Percentiles rank a stretch among this genome's conserved stretches.
Conservation (phyloP, 2,113 vertebrate genomes). For the Brachionichthys hirsutus region DNA sequence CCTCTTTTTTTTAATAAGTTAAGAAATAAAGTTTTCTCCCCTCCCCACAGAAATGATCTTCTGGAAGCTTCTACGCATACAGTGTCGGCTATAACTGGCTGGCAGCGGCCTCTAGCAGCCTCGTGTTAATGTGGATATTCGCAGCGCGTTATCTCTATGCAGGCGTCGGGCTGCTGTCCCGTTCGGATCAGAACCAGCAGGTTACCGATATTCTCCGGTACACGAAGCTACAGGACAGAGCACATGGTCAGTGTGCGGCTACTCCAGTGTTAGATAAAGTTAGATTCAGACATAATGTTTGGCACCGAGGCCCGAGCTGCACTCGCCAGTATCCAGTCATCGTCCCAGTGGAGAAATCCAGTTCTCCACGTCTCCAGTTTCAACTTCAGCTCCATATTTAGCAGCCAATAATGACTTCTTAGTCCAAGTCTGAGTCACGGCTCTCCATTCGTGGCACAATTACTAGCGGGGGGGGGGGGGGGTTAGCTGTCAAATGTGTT, state of each 20-base stretch:
- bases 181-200: no score
- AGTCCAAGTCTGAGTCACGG: conserved; percentile 13
- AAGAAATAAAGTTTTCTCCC: conserved; percentile 71
- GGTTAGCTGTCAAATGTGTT: conserved; percentile 7
- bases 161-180: no score
- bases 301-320: conserved; percentile 42
- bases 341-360: conserved; percentile 46
- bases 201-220: conserved; percentile 44
- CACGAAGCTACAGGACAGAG: no score
- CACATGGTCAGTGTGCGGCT: conserved; percentile 60
- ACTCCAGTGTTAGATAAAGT: conserved; percentile 67
- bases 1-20: conserved; percentile 77
- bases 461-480: no score
- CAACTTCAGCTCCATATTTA: conserved; percentile 18
- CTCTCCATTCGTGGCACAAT: neutral
- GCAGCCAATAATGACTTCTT: conserved; percentile 1
- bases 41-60: conserved; percentile 32
- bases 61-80: conserved; percentile 62
- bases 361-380: conserved; percentile 29
- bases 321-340: conserved; percentile 53
- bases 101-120: conserved; percentile 56
- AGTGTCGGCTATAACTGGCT: conserved; percentile 64
- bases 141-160: conserved; percentile 55
- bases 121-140: conserved; percentile 53
- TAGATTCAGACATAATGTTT: conserved; percentile 53